Conservation (phyloP, 2,113 vertebrate genomes). For the Platichthys stellatus region DNA sequence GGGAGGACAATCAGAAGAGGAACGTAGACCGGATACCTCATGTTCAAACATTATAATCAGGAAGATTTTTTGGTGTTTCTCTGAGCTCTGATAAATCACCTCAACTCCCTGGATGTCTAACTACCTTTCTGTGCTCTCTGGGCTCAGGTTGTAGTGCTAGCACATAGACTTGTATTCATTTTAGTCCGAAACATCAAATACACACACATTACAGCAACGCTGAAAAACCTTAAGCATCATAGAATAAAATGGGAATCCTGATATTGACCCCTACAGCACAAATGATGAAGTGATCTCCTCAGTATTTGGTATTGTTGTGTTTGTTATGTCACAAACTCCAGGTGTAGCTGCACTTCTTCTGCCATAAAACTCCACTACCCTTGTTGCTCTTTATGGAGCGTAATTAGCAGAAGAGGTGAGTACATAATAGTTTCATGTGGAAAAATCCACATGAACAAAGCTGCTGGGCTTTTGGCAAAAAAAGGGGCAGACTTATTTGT, state of each 20-base stretch:
- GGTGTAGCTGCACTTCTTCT: conserved; percentile 21
- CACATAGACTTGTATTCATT: no score
- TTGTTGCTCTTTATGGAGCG: conserved; percentile 36
- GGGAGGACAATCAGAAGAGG: conserved; percentile 35
- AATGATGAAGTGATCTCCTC: conserved; percentile 20
- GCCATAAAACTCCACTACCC: conserved; percentile 27
- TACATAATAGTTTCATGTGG: conserved; percentile 21
- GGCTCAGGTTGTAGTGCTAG: no score
- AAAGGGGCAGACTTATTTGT: conserved; percentile 13
- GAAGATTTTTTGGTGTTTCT: conserved; percentile 60
- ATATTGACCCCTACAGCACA: no score
- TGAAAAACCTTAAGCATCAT: no score
- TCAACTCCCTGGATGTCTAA: no score
- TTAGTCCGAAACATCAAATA: no score
- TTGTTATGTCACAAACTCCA: conserved; percentile 6
- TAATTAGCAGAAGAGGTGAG: neutral
- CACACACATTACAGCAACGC: no score
- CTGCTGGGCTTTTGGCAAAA: neutral
- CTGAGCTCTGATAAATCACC: conserved; percentile 49
- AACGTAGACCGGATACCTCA: conserved; percentile 27
- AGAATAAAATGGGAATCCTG: no score
- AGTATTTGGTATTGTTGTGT: neutral
- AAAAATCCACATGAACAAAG: neutral
- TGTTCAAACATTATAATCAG: conserved; percentile 54
- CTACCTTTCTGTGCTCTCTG: no score